Evolutionary conservation across 1,140 invertebrate genomes (phyloP), one percentile per base, ranked within the genome.

Genomic region (Formica exsecta): DNA sequence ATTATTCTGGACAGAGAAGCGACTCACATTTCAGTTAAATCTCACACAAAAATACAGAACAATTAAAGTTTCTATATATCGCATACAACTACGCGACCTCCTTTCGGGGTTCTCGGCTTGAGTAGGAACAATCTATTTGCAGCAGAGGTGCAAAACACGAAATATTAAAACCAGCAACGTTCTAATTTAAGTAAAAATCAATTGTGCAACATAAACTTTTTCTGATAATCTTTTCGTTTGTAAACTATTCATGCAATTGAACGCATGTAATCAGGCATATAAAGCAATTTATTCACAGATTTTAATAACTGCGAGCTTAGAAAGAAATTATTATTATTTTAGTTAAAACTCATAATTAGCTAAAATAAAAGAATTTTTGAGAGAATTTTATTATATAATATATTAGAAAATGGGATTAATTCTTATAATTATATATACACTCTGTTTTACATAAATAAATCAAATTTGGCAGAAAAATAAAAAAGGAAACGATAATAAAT

Each of bases 11-110:
- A 62, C 41, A 76, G 16, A 76, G 22, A 76, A 64, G 16, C 9
- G 19, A 32, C 41, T 32, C 29, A 38, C 29, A 25, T 57, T 7
- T 8, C 36, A n/a, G n/a, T 25, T 80, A 65, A 65, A 65, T 65
- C 68, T 54, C n/a, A 70, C 32, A 70, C 9, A 70, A 80, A 70
- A 80, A 57, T 80, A 68, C 64, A 65, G 44, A 68, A 70, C 22
- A 70, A 54, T 70, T 70, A 54, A 19, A 68, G 8, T 57, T 70
- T 80, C 5, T 57, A 57, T 70, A 38, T 41, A 70, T 57, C 9
- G 44, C 44, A 25, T 70, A 70, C 13, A 80, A 79, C 44, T 79
- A 38, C 29, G 29, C 48, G 13, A 19, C 29, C 16, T 41, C 61
- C 44, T 57, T 80, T 57, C 32, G 65, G 2, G 22, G 38, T 41